A percentile compares a stretch with the other conserved stretches of the same genome.
phyloP scores from a whole-genome alignment of 2,797 vertebrate species.

The Eulemur mongoz region DNA sequence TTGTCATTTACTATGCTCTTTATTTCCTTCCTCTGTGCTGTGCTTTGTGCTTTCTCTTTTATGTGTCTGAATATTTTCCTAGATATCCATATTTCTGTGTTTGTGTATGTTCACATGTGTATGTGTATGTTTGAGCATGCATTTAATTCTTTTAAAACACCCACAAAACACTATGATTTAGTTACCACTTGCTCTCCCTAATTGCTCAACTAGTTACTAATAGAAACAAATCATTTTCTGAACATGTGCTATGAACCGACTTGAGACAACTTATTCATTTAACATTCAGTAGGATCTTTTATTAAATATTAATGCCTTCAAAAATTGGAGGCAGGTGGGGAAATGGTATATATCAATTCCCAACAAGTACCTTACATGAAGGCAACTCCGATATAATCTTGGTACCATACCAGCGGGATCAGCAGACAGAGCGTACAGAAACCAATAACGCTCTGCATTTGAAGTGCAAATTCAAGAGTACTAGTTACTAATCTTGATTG shows the following conservation, averaged over 20 bases:
- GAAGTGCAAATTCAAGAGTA: background rate
- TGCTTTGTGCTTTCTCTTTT: background rate
- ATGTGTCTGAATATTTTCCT: background rate
- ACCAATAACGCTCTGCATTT: background rate
- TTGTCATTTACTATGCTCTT: background rate
- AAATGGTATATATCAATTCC: background rate
- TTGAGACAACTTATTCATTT: background rate
- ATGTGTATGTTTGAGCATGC: background rate
- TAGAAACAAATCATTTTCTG: background rate
- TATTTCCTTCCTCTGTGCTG: background rate
- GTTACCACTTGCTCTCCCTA: background rate
- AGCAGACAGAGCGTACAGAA: background rate
- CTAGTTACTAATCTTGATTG: background rate
- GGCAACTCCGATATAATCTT: background rate
- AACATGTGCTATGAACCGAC: background rate
- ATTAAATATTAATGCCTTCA: background rate
- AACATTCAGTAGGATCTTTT: background rate
- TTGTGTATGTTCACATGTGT: background rate
- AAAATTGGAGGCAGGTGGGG: background rate
- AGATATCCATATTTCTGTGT: background rate
- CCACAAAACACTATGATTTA: background rate
- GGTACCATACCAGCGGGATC: background rate
- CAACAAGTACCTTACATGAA: background rate
- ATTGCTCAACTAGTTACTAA: background rate
- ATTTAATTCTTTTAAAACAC: background rate